Percentiles rank a stretch among this genome's conserved stretches.
phyloP scores from a whole-genome alignment of 1,140 invertebrate species.

The Papilio dardanus region DNA sequence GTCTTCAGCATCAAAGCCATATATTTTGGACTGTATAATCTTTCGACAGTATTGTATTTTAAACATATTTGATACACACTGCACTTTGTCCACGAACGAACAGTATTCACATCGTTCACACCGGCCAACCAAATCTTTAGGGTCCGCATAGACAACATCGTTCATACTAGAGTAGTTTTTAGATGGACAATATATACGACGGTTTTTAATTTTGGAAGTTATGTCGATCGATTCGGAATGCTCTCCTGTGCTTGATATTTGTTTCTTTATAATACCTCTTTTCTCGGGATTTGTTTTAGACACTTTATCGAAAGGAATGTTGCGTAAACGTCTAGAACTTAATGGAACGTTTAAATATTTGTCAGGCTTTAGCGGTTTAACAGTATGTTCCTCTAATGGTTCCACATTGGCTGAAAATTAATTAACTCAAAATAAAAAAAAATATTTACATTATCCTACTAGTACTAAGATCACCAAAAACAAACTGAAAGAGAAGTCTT shows the following conservation, averaged over 20 bases:
- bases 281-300: neutral
- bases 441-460: neutral
- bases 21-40: conserved; percentile 6
- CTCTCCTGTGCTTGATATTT: neutral
- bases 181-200: neutral
- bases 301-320: neutral
- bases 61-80: neutral
- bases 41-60: conserved; percentile 2
- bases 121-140: neutral
- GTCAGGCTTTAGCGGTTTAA: neutral
- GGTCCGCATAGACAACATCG: neutral
- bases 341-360: neutral
- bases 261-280: neutral
- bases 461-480: neutral
- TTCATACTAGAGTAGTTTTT: neutral
- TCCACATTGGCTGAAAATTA: neutral
- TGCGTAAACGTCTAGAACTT: neutral
- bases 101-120: neutral
- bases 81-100: neutral
- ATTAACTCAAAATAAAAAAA: neutral
- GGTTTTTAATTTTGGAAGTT: neutral
- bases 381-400: neutral
- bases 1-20: neutral
- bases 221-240: neutral
- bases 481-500: neutral